Conservation (phyloP, 2,888 invertebrate species). For the Branchipolynoe longqiensis region DNA sequence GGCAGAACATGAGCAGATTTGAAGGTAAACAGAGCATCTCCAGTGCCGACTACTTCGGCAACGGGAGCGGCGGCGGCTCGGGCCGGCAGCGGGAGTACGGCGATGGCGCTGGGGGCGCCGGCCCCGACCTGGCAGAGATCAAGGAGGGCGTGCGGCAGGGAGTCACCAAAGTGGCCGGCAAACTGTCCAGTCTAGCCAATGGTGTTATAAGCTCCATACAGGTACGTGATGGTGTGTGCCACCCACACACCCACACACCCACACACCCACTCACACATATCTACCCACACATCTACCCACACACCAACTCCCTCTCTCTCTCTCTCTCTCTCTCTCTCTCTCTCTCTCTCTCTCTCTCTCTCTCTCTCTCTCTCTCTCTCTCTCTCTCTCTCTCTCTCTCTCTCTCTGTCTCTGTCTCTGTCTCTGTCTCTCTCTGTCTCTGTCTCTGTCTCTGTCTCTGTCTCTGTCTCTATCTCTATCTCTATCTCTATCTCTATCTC, state of each 20-base stretch:
- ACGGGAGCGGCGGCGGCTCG: conserved; percentile 77
- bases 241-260: no score
- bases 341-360: background rate
- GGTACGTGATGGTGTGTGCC: conserved; percentile 82
- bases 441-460: no score
- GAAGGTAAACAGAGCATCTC: conserved; percentile 97
- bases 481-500: no score
- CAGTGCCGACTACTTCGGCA: conserved; percentile 96
- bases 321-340: background rate
- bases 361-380: background rate
- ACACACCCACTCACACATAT: no score
- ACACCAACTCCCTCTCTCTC: background rate
- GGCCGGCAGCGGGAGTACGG: conserved; percentile 69
- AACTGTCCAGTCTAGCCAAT: conserved; percentile 95
- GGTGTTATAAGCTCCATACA: conserved; percentile 96
- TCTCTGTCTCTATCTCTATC: no score
- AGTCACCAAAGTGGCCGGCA: conserved; percentile 98
- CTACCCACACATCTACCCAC: no score
- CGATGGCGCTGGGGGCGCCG: conserved; percentile 68
- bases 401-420: background rate
- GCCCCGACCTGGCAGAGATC: conserved; percentile 94
- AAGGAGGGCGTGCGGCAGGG: conserved; percentile 98
- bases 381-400: background rate
- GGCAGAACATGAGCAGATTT: conserved; percentile 87
- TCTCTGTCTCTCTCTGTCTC: no score